Conservation (phyloP, 2,113 vertebrate species). For the Ptilonorhynchus violaceus region DNA sequence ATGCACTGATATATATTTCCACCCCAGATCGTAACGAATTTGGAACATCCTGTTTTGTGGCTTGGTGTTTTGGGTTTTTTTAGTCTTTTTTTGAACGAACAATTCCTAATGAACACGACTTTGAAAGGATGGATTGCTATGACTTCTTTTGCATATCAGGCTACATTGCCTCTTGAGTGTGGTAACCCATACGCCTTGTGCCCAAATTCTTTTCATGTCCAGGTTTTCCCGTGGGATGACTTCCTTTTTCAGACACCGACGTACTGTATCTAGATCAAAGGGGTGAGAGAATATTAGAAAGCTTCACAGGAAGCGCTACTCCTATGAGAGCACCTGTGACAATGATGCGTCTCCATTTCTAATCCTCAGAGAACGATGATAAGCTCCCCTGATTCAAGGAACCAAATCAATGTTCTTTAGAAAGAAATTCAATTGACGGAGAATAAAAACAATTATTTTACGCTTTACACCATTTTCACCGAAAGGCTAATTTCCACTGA, state of each 20-base stretch:
- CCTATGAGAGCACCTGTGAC: background rate
- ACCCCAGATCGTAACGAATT: background rate
- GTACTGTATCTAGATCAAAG: background rate
- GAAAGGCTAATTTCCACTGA: background rate
- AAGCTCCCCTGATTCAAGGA: background rate
- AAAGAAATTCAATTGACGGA: background rate
- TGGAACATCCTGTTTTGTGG: background rate
- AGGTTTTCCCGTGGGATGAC: background rate
- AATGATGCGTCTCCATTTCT: background rate
- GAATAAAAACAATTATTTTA: background rate
- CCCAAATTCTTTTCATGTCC: background rate
- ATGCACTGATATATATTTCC: background rate
- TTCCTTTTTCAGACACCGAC: background rate
- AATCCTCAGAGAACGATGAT: background rate
- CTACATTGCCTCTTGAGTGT: fast-evolving
- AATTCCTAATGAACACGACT: background rate
- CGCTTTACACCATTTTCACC: background rate
- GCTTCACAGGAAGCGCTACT: background rate
- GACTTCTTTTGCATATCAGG: background rate
- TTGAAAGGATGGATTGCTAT: background rate
- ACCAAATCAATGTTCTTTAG: background rate
- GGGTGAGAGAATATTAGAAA: background rate
- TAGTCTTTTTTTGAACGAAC: background rate
- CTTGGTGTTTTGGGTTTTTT: background rate
- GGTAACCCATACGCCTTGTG: background rate